A percentile compares a stretch with the other conserved stretches of the same genome.
These are phyloP conservation scores for Nannospalax galili DNA, from an alignment of 2,113 vertebrate species.

Conservation along the genomic window DNA sequence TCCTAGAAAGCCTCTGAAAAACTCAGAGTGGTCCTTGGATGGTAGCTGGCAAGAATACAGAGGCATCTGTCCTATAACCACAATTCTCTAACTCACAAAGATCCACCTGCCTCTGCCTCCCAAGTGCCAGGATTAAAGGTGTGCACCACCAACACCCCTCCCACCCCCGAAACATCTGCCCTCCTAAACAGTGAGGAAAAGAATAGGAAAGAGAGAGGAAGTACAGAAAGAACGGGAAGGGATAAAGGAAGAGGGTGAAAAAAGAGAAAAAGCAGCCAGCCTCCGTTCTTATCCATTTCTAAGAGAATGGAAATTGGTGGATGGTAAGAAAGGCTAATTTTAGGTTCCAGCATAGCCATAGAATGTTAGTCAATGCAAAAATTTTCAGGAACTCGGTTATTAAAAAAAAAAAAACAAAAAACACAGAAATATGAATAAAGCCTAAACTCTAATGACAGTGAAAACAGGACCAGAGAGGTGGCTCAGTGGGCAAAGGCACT, in stretches of 20 bases:
- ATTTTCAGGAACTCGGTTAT: constrained; percentile 5
- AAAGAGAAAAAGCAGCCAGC: background rate
- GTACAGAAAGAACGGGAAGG: too few species aligned
- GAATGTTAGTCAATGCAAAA: background rate
- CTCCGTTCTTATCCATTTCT: background rate
- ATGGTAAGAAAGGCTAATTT: background rate
- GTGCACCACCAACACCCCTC: too few species aligned
- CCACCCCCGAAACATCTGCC: too few species aligned
- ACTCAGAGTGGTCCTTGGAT: background rate
- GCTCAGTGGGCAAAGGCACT: background rate
- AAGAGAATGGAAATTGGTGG: background rate
- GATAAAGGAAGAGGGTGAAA: fast-evolving
- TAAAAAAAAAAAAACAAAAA: background rate
- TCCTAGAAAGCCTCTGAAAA: background rate
- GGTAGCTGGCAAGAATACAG: background rate
- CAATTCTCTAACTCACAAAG: too few species aligned
- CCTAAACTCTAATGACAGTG: background rate
- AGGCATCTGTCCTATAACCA: background rate
- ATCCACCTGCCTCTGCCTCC: too few species aligned
- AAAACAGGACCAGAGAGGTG: background rate
- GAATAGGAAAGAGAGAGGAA: too few species aligned
- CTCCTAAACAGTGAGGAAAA: background rate
- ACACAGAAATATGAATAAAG: constrained; percentile 34
- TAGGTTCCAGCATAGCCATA: constrained; percentile 6
- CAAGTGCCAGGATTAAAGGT: too few species aligned